These are phyloP conservation scores for Eristalis intricaria DNA, from an alignment of 2,888 invertebrate genomes.

Conservation along the genomic window DNA sequence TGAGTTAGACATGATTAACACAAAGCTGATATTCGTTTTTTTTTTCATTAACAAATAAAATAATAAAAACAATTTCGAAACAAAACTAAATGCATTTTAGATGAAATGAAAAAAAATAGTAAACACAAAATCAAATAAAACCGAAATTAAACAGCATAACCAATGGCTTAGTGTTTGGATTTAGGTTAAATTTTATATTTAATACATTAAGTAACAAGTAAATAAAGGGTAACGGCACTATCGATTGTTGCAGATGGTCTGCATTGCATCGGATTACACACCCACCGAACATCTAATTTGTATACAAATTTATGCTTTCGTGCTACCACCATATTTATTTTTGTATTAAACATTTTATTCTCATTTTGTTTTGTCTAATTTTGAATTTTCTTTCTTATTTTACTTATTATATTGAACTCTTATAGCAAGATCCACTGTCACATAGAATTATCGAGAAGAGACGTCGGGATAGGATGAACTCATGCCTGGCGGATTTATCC, in stretches of 20 bases:
- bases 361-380: slow-evolving; percentile 6
- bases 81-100: slow-evolving; percentile 62
- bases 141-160: slow-evolving; percentile 50
- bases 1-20: slow-evolving; percentile 37
- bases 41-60: slow-evolving; percentile 39
- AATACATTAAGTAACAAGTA: neutral
- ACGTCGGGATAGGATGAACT: slow-evolving; percentile 97
- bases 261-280: slow-evolving; percentile 23
- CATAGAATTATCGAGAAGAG: slow-evolving; percentile 98
- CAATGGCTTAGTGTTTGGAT: slow-evolving; percentile 46
- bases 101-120: slow-evolving; percentile 2
- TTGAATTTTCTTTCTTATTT: slow-evolving; percentile 12
- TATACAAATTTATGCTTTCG: slow-evolving; percentile 12
- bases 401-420: slow-evolving; percentile 23
- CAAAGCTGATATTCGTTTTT: slow-evolving; percentile 25
- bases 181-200: slow-evolving; percentile 3
- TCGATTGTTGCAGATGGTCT: slow-evolving; percentile 7
- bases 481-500: slow-evolving; percentile 96
- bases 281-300: neutral
- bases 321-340: slow-evolving; percentile 10
- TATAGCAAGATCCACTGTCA: slow-evolving; percentile 96
- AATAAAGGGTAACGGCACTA: neutral
- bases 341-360: neutral
- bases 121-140: slow-evolving; percentile 21
- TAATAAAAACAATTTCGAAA: slow-evolving; percentile 74